Evolutionary conservation across 2,113 vertebrate species (phyloP).

Genomic region (Monarcha castaneiventris): DNA sequence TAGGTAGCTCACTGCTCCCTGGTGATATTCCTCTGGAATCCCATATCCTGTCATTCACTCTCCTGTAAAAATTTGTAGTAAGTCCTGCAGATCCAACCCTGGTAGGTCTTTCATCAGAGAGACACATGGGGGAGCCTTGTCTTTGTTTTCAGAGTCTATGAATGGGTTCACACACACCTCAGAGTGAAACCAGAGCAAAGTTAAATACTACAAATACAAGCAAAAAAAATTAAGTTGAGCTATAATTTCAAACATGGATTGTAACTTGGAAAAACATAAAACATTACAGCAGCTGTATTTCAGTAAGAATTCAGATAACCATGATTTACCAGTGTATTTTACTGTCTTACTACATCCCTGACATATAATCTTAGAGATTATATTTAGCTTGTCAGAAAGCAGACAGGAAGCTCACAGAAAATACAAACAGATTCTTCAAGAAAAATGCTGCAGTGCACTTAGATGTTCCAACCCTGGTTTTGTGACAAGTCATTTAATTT

Average conservation of each 20-base stretch:
- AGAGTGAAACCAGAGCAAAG: neutral
- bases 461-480: neutral
- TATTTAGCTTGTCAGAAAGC: neutral
- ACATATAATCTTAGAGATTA: neutral
- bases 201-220: neutral
- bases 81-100: neutral
- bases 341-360: neutral
- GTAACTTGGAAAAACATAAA: neutral
- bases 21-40: neutral
- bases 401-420: neutral
- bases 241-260: neutral
- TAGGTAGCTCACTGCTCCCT: neutral
- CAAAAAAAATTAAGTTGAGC: neutral
- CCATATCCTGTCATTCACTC: neutral
- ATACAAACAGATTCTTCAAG: neutral
- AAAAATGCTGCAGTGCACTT: neutral
- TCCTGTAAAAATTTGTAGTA: neutral
- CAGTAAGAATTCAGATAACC: neutral
- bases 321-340: neutral
- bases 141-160: neutral
- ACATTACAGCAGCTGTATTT: neutral
- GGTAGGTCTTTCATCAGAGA: neutral
- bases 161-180: neutral
- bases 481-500: neutral
- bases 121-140: neutral